These are phyloP conservation scores for Acanthaster planci DNA, from an alignment of 35 echinoderm and acorn worm genomes.

Conservation along the genomic window DNA sequence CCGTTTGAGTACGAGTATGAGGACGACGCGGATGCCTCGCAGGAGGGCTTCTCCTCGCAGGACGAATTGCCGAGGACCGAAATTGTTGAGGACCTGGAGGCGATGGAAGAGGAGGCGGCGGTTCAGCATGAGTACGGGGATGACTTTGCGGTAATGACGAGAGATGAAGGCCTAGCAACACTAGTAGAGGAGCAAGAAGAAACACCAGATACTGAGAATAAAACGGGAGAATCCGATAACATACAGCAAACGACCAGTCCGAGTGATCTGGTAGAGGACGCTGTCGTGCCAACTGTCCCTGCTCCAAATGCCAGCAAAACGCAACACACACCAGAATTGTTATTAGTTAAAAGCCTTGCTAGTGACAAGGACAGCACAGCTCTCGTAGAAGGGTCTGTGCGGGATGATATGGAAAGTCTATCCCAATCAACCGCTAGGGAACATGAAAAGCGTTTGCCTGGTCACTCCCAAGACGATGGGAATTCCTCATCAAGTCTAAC, in stretches of 20 bases:
- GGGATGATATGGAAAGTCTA: background rate
- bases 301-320: background rate
- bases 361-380: background rate
- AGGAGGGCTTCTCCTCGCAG: background rate
- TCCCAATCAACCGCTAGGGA: background rate
- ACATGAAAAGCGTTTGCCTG: background rate
- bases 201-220: constrained; percentile 33
- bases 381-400: background rate
- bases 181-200: constrained; percentile 89
- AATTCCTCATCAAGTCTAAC: constrained; percentile 4
- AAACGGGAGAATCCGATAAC: background rate
- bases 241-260: background rate
- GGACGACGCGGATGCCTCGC: constrained; percentile 24
- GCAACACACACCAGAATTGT: no score
- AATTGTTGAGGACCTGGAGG: constrained; percentile 29
- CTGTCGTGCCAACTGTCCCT: background rate
- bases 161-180: constrained; percentile 69
- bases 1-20: constrained; percentile 40
- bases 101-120: constrained; percentile 64
- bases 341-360: background rate
- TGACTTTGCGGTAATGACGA: constrained; percentile 1
- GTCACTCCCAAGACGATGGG: background rate
- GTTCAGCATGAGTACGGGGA: constrained; percentile 38
- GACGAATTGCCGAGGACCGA: constrained; percentile 4
- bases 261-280: background rate